phyloP scores from a whole-genome alignment of 2,888 invertebrate species.

The Laspeyria flexula region DNA sequence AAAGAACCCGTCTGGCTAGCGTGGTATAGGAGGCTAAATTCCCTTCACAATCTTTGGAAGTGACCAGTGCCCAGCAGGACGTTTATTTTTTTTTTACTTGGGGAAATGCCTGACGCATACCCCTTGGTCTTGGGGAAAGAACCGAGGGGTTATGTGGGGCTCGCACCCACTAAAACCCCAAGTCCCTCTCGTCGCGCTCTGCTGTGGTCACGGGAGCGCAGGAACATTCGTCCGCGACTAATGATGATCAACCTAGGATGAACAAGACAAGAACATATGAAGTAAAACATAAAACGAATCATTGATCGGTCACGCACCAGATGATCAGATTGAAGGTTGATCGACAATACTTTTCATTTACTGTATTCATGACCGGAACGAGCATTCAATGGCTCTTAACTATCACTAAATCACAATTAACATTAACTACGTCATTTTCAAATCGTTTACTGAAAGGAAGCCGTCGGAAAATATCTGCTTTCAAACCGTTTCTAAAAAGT shows the following conservation, averaged over 20 bases:
- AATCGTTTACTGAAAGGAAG: not conserved
- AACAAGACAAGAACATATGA: not conserved
- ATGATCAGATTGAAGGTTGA: slow-evolving; percentile 48
- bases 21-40: too few relatives aligned
- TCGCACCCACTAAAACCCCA: too few relatives aligned
- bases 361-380: slow-evolving; percentile 53
- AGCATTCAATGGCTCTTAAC: slow-evolving; percentile 20
- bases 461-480: not conserved
- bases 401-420: slow-evolving; percentile 12
- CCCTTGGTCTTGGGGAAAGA: too few relatives aligned
- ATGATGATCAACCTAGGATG: not conserved
- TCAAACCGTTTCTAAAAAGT: not conserved
- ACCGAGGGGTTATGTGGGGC: too few relatives aligned
- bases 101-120: too few relatives aligned
- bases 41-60: too few relatives aligned
- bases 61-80: too few relatives aligned
- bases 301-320: slow-evolving; percentile 46
- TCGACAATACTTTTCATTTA: slow-evolving; percentile 44
- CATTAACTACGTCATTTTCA: not conserved
- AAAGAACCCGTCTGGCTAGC: too few relatives aligned
- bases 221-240: too few relatives aligned
- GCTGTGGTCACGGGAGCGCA: too few relatives aligned
- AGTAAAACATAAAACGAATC: slow-evolving; percentile 2
- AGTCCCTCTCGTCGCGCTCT: too few relatives aligned
- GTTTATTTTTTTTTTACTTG: too few relatives aligned